Percentiles rank a stretch among this genome's conserved stretches.
Conservation (phyloP, 2,797 vertebrate genomes). For the Manis crassicaudata region DNA sequence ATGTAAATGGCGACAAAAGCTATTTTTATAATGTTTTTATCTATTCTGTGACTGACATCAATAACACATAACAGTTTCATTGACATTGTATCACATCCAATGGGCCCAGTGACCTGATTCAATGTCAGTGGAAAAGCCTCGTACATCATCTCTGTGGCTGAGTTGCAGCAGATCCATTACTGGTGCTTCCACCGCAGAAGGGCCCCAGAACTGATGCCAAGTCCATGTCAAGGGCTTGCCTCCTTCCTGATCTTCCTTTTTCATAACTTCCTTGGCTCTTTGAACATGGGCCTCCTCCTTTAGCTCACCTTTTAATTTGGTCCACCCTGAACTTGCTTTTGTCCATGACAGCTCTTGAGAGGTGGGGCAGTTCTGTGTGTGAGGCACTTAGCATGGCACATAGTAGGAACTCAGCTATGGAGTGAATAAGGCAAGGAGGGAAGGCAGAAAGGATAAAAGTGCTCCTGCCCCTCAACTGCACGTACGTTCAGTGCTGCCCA, state of each 20-base stretch:
- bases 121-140: constrained; percentile 85
- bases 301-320: neutral
- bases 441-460: fast-evolving
- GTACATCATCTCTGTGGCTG: constrained; percentile 83
- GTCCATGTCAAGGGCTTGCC: neutral
- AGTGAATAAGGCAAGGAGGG: neutral
- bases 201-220: constrained; percentile 57
- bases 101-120: constrained; percentile 88
- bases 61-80: constrained; percentile 87
- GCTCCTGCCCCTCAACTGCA: fast-evolving
- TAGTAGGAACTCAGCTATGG: neutral
- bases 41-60: constrained; percentile 86
- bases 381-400: fast-evolving
- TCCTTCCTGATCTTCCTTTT: neutral
- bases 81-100: constrained; percentile 87
- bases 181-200: neutral
- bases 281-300: neutral
- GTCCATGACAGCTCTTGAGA: neutral
- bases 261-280: neutral
- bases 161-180: constrained; percentile 80
- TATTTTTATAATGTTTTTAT: constrained; percentile 88
- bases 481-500: fast-evolving
- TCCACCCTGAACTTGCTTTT: neutral
- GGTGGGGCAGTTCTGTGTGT: neutral
- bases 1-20: constrained; percentile 83